Base-by-base conservation (phyloP, 2,797 vertebrate species). In the Eurystomus glaucurus region DNA sequence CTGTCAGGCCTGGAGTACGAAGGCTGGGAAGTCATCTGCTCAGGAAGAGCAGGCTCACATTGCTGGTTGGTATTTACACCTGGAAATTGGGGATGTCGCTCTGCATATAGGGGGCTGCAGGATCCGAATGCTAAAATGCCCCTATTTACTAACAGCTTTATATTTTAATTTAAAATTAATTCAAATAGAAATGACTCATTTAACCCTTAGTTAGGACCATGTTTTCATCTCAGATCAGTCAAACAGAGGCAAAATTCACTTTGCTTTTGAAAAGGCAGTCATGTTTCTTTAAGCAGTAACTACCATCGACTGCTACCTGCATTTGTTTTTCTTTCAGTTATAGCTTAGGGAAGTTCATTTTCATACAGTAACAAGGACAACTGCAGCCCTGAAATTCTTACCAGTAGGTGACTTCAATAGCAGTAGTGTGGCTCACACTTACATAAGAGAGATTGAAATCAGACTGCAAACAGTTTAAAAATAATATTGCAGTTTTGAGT, bases 1-100 rank as follows among this genome's bases (percentile, higher is more conserved):
- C 92, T 92, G 91, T 68, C 87, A 77, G 86, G 69, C 35, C 88
- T 87, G 64, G 85, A 94, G 92, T 75, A 72, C 77, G 25, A 70
- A 96, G 97, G 91, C 97, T 97, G 98, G 98, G 98, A 98, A 97
- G 97, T 98, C 92, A 89, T 97, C 98, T 96, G 97, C 98, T 97
- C 96, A 95, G 96, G 94, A 79, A 45, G 57, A 31, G 2, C 33
- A 74, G 93, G 58, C 93, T 95, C 86, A 76, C 76, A 93, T 82
- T 26, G 50, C 85, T 94, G 80, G 62, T 14, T 93, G 97, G 85
- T 97, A 72, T 98, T 98, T 97, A 92, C 57, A 28, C 83, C 92
- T 92, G 93, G 92, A 90, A 93, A 71, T 55, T 97, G 94, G 62
- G 90, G 92, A 90, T 92, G 88, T 23, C 94, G 82, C 35, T 95